Conservation (phyloP, 1,140 invertebrate species). For the Sitodiplosis mosellana region DNA sequence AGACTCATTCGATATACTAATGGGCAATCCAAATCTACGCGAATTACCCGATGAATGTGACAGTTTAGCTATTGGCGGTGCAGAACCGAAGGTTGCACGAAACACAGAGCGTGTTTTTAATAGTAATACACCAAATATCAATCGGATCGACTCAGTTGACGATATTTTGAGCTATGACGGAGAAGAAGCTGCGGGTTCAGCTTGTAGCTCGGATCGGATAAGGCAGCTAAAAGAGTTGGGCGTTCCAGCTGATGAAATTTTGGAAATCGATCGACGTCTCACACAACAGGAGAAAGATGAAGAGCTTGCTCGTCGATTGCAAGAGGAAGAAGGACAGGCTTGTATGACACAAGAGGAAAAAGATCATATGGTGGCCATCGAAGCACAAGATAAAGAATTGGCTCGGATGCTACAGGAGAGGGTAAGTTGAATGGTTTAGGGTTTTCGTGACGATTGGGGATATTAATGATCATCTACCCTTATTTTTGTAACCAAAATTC, state of each 20-base stretch:
- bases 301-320: slow-evolving; percentile 32
- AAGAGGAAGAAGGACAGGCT: slow-evolving; percentile 37
- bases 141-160: neutral
- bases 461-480: neutral
- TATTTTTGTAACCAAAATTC: neutral
- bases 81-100: neutral
- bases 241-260: slow-evolving; percentile 32
- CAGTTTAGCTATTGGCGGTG: neutral
- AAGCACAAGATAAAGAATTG: slow-evolving; percentile 79
- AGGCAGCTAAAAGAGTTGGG: slow-evolving; percentile 27
- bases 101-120: neutral
- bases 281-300: slow-evolving; percentile 43
- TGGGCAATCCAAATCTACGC: slow-evolving; percentile 7
- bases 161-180: neutral
- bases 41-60: neutral
- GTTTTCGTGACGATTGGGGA: neutral
- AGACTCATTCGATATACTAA: slow-evolving; percentile 21
- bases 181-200: neutral
- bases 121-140: neutral
- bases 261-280: slow-evolving; percentile 32
- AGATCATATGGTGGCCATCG: slow-evolving; percentile 60
- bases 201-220: neutral
- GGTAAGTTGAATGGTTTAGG: slow-evolving; percentile 21
- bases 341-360: slow-evolving; percentile 36
- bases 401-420: slow-evolving; percentile 77